Conservation (phyloP, 2,113 vertebrate genomes). For the Fulmarus glacialis region DNA sequence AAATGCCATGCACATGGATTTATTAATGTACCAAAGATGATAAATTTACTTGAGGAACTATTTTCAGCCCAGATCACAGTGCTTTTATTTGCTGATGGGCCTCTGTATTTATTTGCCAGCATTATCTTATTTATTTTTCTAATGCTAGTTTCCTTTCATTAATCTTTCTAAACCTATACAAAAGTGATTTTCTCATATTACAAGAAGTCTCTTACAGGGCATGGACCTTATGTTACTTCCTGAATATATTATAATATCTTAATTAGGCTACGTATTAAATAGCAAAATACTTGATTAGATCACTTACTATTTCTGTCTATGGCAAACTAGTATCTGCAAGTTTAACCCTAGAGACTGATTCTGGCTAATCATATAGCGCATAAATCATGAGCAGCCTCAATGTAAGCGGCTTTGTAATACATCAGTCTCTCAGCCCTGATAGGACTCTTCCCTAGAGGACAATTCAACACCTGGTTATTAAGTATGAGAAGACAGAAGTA, state of each 20-base stretch:
- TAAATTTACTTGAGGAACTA: constrained; percentile 35
- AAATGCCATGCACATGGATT: background rate
- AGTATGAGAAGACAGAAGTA: background rate
- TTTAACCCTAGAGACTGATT: constrained; percentile 19
- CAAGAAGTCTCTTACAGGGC: background rate
- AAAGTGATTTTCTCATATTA: constrained; percentile 19
- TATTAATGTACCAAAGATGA: constrained; percentile 1
- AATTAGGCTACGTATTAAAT: constrained; percentile 3
- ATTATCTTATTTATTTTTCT: constrained; percentile 49
- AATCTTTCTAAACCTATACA: constrained; percentile 11
- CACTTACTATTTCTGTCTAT: constrained; percentile 10
- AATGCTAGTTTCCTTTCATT: constrained; percentile 19
- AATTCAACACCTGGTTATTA: background rate
- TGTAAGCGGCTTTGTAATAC: background rate
- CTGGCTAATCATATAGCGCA: background rate
- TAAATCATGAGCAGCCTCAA: background rate
- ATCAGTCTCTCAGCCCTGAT: background rate
- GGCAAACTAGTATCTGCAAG: background rate
- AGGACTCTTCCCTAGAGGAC: background rate
- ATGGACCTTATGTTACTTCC: constrained; percentile 1
- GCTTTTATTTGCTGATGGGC: background rate
- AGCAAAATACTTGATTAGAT: constrained; percentile 34
- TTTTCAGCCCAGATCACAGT: constrained; percentile 17
- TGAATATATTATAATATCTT: background rate
- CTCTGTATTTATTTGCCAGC: constrained; percentile 31